phyloP scores from a whole-genome alignment of 2,113 vertebrate species.

The Lota lota region DNA sequence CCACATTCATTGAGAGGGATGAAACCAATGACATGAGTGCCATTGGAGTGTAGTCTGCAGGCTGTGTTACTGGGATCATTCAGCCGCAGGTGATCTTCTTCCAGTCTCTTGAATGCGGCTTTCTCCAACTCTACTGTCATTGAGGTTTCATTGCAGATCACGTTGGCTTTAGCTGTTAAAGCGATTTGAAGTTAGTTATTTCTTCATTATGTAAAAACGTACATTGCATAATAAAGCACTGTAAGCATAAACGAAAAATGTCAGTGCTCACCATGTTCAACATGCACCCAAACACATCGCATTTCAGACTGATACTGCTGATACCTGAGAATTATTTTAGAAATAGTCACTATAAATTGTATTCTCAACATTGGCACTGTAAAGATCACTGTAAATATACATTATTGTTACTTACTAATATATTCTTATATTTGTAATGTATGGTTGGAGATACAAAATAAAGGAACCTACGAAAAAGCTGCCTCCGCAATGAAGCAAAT shows the following conservation, averaged over 20 bases:
- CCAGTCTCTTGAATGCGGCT: slow-evolving; percentile 32
- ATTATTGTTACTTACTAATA: neutral
- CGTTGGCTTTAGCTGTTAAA: slow-evolving; percentile 32
- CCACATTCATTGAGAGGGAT: slow-evolving; percentile 67
- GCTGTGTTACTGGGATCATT: slow-evolving; percentile 47
- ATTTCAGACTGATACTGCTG: slow-evolving; percentile 63
- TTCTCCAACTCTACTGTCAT: slow-evolving; percentile 61
- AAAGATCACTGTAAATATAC: too few species aligned
- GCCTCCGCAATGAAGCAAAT: slow-evolving; percentile 65
- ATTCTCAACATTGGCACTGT: too few species aligned
- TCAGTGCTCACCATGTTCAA: slow-evolving; percentile 5
- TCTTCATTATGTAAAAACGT: neutral
- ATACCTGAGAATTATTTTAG: slow-evolving; percentile 28
- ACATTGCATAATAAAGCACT: neutral
- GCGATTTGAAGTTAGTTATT: neutral
- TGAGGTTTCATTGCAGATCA: slow-evolving; percentile 51
- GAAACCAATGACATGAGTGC: slow-evolving; percentile 50
- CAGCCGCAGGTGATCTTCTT: slow-evolving; percentile 52
- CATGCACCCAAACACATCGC: slow-evolving; percentile 56
- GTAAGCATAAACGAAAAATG: neutral
- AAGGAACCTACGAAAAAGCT: slow-evolving; percentile 33
- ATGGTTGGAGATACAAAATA: neutral
- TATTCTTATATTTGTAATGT: neutral
- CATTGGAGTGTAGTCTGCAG: slow-evolving; percentile 64
- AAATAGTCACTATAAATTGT: too few species aligned